These are phyloP conservation scores for Amphiduros pacificus DNA, from an alignment of 2,888 invertebrate species.

Conservation along the genomic window DNA sequence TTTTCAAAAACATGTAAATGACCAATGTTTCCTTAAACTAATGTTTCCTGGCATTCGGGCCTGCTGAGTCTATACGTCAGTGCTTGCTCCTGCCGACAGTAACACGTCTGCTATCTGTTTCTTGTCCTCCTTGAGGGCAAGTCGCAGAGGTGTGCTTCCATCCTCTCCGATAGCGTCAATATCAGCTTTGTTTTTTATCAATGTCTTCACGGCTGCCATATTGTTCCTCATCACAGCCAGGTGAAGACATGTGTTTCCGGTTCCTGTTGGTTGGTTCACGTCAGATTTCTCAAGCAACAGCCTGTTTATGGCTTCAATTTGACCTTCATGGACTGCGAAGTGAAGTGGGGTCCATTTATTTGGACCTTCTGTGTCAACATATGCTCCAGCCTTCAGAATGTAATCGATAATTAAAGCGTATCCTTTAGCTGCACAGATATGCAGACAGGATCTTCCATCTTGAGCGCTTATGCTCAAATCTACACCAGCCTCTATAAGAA, in stretches of 20 bases:
- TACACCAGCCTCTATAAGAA: slow-evolving; percentile 6
- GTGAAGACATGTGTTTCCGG: slow-evolving; percentile 28
- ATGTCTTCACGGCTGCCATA: not conserved
- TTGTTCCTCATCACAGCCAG: slow-evolving; percentile 25
- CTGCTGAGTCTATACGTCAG: no score
- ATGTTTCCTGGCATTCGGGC: no score
- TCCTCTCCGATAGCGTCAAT: slow-evolving; percentile 11
- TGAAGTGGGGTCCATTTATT: slow-evolving; percentile 54
- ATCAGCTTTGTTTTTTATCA: slow-evolving; percentile 18
- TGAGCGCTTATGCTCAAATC: no score
- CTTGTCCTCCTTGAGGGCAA: slow-evolving; percentile 7
- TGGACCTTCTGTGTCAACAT: slow-evolving; percentile 29
- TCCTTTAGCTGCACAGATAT: slow-evolving; percentile 5
- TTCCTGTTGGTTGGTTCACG: slow-evolving; percentile 22
- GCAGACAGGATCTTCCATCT: not conserved
- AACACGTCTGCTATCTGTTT: slow-evolving; percentile 14
- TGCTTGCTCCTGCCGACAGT: slow-evolving; percentile 12
- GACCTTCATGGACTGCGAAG: slow-evolving; percentile 51
- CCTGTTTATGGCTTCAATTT: slow-evolving; percentile 46
- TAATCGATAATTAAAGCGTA: slow-evolving; percentile 1
- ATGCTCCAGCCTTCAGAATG: not conserved
- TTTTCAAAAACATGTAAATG: no score
- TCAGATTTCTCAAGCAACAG: slow-evolving; percentile 50
- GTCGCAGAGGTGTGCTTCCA: slow-evolving; percentile 14
- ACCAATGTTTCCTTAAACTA: no score